Percentiles rank a stretch among this genome's conserved stretches.
Evolutionary conservation across 2,888 invertebrate species (phyloP).

Genomic region (Paralinhomoeus sp.): DNA sequence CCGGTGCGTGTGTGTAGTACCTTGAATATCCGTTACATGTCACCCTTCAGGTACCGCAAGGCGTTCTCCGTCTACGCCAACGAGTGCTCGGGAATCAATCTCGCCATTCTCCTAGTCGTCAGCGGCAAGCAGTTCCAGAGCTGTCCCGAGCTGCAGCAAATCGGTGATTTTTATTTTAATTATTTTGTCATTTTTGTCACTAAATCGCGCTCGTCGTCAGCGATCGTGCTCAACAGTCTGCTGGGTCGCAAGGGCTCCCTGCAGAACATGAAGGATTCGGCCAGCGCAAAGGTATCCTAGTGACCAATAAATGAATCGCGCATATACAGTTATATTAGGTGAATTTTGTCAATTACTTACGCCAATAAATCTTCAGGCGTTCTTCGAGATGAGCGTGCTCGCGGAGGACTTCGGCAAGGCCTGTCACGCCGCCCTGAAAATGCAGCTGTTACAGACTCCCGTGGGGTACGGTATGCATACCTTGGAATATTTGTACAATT

Average conservation of each 20-base stretch:
- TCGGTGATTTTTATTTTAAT: constrained; percentile 33
- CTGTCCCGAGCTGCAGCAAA: constrained; percentile 30
- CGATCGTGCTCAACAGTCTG: constrained; percentile 77
- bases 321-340: too few species aligned
- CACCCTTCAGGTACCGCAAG: constrained; percentile 17
- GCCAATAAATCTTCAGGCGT: too few species aligned
- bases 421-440: constrained; percentile 62
- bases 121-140: constrained; percentile 73
- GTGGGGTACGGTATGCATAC: too few species aligned
- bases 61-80: constrained; percentile 90
- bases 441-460: constrained; percentile 36
- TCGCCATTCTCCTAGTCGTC: constrained; percentile 84
- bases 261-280: constrained; percentile 67
- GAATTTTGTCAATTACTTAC: too few species aligned
- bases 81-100: constrained; percentile 94
- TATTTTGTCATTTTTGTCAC: too few species aligned
- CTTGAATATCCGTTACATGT: too few species aligned
- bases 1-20: too few species aligned
- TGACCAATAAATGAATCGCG: too few species aligned
- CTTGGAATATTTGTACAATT: too few species aligned
- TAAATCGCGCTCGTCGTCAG: too few species aligned
- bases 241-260: constrained; percentile 93
- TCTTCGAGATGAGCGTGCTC: constrained; percentile 40
- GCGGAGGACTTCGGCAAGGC: constrained; percentile 91
- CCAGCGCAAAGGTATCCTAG: too few species aligned